phyloP scores from a whole-genome alignment of 92 coral and sea anemone species.

The Siderastrea siderea region DNA sequence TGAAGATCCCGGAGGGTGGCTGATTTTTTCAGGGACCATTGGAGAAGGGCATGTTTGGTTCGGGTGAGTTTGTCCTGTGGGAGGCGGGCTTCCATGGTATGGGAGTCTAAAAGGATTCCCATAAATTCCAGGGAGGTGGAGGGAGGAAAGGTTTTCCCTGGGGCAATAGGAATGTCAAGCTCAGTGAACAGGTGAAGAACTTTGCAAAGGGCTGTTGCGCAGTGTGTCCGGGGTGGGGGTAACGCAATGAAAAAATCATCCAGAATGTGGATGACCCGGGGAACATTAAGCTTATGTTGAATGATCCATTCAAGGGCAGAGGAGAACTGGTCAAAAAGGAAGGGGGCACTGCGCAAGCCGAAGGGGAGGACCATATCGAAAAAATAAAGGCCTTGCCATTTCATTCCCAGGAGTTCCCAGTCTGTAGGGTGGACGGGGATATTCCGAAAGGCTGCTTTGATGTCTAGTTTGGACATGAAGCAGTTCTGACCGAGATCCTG shows the following conservation, averaged over 20 bases:
- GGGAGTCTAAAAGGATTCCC: background rate
- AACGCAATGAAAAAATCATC: background rate
- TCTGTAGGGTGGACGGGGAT: background rate
- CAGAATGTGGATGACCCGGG: background rate
- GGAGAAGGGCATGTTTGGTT: background rate
- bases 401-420: background rate
- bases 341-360: background rate
- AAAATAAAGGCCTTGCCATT: background rate
- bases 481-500: background rate
- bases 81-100: background rate
- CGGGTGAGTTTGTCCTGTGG: background rate
- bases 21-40: constrained; percentile 2
- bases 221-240: background rate
- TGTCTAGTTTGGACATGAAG: background rate
- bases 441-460: background rate
- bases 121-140: constrained; percentile 4
- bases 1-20: background rate
- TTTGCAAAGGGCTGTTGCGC: background rate
- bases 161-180: no score
- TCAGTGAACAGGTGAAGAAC: background rate
- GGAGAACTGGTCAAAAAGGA: background rate
- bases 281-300: background rate
- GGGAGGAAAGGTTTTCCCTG: background rate
- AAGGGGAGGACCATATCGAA: background rate
- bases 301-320: background rate